Base-by-base conservation (phyloP, 2,888 invertebrate species). In the Nymphalis c-album region DNA sequence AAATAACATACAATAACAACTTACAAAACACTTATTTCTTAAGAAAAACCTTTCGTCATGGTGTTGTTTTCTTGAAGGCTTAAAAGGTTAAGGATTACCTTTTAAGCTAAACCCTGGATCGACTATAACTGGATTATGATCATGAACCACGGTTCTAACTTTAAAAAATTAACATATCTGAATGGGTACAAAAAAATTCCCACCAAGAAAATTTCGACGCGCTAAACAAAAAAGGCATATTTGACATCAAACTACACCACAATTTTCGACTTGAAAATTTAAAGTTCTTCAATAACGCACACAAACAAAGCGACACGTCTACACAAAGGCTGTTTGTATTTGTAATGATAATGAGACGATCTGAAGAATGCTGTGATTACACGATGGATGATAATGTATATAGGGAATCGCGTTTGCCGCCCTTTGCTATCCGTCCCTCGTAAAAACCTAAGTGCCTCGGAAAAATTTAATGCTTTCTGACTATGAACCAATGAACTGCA, bases 331-430 rank as follows among this genome's bases (percentile, higher is more conserved):
- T 47, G 31, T 53, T 51, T 60, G 65, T 60, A 65, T 65, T 65
- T 31, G 60, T 60, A 65, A 60, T 47, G 65, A 60, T 65, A 65
- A 65, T 65, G 65, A 58, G 46, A 31, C 59, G 26, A 31, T 35
- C 60, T 20, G 55, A 60, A 55, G 65, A 53, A 60, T 47, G 60
- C 60, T 20, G 60, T 65, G 53, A 65, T 61, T 61, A 65, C 57
- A 46, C 53, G 20, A 45, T 20, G 50, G 59, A 55, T 55, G 22
- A 47, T 55, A 53, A 47, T 20, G 46, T 40, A 46, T 53, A 64
- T 47, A 46, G 40, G 20, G 51, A 55, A 57, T 57, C 18, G 35
- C n/a, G 40, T 57, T 48, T 57, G n/a, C 35, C 57, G n/a, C 57
- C 40, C 40, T 57, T 57, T 57, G 57, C 18, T 57, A 57, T 17